Base-by-base conservation (phyloP, 2,888 invertebrate genomes). In the Gandaritis pyraliata region DNA sequence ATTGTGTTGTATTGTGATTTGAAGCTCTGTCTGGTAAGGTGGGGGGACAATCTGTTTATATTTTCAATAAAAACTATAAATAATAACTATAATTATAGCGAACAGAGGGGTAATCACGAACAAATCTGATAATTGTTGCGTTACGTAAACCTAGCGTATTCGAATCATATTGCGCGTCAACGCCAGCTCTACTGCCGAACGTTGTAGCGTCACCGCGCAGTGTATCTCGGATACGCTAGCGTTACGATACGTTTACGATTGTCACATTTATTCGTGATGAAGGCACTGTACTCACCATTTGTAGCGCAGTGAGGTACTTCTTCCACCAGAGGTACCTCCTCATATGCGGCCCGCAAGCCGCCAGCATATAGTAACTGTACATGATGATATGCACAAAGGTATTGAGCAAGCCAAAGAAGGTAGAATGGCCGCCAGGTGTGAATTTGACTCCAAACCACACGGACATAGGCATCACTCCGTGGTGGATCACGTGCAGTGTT, bases 371-470 rank as follows among this genome's bases (percentile, higher is more conserved):
- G 92, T 98, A 99, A 5, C 95, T 93, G 90, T 99, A 98, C 98
- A 99, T 99, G 72, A 98, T 93, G 76, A 98, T 96, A 90, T 99
- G 98, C n/a, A 99, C 98, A 87, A 98, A 98, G 0, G 98, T 97
- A 89, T 98, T 99, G 78, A 98, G 93, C 74, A 98, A 93, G 1
- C 98, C 97, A 87, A 98, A 98, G 94, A 98, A 98, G 5, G 98
- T 98, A 75, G 97, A 97, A 87, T 98, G 98, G 36, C 98, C 98
- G 82, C 98, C 98, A 94, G 98, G 98, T 29, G 97, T 98, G 93
- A 98, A 98, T 92, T 98, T 98, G 57, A 98, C 98, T 54, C 98
- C 98, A 85, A 98, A 97, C 98, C 98, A 98, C 66, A 98, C 98
- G 5, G 97, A 97, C 96, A 98, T 96, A 41, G 98, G 98, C 98